Conservation (phyloP, 1,140 invertebrate genomes). For the Drosophila novamexicana region DNA sequence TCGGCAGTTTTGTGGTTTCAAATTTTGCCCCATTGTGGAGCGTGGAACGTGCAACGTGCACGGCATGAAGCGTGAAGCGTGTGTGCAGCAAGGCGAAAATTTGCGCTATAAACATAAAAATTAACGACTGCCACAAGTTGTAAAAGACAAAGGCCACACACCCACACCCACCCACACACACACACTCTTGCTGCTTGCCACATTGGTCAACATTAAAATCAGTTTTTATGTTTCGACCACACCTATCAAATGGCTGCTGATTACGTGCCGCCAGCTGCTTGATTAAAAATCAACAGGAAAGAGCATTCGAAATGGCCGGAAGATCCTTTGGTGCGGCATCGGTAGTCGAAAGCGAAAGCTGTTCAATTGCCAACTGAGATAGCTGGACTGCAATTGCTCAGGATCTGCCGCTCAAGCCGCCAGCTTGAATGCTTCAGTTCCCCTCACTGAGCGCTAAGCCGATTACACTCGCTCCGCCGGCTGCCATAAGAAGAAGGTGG, state of each 20-base stretch:
- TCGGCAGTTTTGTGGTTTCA: conserved; percentile 65
- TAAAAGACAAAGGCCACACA: conserved; percentile 71
- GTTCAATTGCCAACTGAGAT: background rate
- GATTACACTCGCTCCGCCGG: conserved; percentile 57
- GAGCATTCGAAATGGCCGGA: conserved; percentile 33
- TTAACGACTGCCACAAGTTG: conserved; percentile 81
- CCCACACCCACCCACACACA: background rate
- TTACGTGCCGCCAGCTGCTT: conserved; percentile 56
- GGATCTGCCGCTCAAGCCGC: background rate
- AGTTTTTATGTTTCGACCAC: conserved; percentile 74
- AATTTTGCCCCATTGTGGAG: conserved; percentile 25
- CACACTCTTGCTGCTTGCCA: conserved; percentile 22
- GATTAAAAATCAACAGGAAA: conserved; percentile 77
- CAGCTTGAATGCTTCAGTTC: conserved; percentile 38
- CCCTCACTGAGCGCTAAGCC: conserved; percentile 47
- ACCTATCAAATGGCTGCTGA: conserved; percentile 44
- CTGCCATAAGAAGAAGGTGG: conserved; percentile 1
- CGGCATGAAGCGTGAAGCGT: conserved; percentile 20
- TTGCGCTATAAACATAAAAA: conserved; percentile 82
- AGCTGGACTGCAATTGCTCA: conserved; percentile 25
- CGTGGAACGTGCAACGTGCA: conserved; percentile 9
- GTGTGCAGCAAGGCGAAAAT: conserved; percentile 81
- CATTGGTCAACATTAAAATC: conserved; percentile 71
- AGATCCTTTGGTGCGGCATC: conserved; percentile 13
- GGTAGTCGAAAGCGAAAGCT: background rate